Conservation (phyloP, 2,888 invertebrate species). For the Lasioglossum oenotherae region DNA sequence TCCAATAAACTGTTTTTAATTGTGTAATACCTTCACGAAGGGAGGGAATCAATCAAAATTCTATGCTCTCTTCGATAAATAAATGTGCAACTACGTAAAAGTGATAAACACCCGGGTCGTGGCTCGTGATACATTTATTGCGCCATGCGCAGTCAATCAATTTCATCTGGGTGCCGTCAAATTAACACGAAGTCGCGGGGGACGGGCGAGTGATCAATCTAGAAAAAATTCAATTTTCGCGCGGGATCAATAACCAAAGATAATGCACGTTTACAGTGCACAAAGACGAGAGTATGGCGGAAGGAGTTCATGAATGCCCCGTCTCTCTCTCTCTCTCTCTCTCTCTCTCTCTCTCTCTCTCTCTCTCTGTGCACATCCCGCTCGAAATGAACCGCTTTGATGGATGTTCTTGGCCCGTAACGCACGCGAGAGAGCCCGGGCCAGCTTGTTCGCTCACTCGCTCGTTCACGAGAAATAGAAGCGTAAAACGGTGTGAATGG, state of each 20-base stretch:
- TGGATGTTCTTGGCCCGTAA: conserved; percentile 44
- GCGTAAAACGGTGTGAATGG: conserved; percentile 54
- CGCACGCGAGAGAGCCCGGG: conserved; percentile 19
- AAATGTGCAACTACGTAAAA: background rate
- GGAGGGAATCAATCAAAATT: no score
- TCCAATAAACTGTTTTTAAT: background rate
- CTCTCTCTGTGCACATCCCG: conserved; percentile 6
- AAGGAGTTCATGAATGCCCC: conserved; percentile 37
- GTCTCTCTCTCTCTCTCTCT: background rate
- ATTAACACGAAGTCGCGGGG: background rate
- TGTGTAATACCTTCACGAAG: no score
- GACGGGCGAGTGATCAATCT: background rate
- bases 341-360: background rate
- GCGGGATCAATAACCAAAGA: conserved; percentile 49
- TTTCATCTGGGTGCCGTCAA: background rate
- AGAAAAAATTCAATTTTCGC: conserved; percentile 7
- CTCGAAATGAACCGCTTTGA: conserved; percentile 53
- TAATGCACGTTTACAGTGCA: conserved; percentile 45
- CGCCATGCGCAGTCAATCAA: background rate
- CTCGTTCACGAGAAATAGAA: conserved; percentile 41
- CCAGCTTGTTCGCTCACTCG: conserved; percentile 11
- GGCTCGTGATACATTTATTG: background rate
- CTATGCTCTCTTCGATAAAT: background rate
- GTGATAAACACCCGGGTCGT: background rate
- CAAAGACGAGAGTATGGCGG: conserved; percentile 35